Conservation (phyloP, 2,113 vertebrate species). For the Nansenia antarctica region DNA sequence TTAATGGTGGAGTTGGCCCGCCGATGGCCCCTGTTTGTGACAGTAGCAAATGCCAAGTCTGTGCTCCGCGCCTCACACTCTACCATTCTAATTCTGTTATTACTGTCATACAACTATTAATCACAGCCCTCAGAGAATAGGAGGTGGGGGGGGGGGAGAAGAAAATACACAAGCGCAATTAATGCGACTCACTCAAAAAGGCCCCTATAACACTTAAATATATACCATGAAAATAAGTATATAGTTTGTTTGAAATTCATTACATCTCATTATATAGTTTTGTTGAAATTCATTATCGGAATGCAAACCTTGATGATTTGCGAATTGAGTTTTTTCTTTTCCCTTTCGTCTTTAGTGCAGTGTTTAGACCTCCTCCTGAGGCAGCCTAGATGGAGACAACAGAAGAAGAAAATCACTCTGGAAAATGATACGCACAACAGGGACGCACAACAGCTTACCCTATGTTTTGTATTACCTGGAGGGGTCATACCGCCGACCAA, state of each 20-base stretch:
- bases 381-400: not conserved
- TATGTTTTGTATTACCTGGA: slow-evolving; percentile 3
- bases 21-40: slow-evolving; percentile 32
- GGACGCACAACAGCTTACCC: not conserved
- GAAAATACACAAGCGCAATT: slow-evolving; percentile 4
- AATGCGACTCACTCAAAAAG: not conserved
- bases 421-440: not conserved
- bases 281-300: not conserved
- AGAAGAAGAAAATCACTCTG: not conserved
- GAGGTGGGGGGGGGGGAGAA: not conserved
- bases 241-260: not conserved
- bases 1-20: slow-evolving; percentile 33
- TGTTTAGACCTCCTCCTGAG: not conserved
- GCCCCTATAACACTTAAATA: not conserved
- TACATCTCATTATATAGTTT: too few relatives aligned
- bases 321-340: not conserved
- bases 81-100: slow-evolving; percentile 45
- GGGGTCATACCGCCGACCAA: not conserved
- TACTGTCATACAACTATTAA: slow-evolving; percentile 40
- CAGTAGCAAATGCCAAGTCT: slow-evolving; percentile 26
- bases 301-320: not conserved
- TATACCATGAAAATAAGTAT: too few relatives aligned
- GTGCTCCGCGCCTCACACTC: slow-evolving; percentile 19
- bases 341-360: not conserved
- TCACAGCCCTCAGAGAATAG: slow-evolving; percentile 11